Percentiles rank a stretch among this genome's conserved stretches.
phyloP scores from a whole-genome alignment of 2,888 invertebrate genomes.

The Epinotia demarniana region DNA sequence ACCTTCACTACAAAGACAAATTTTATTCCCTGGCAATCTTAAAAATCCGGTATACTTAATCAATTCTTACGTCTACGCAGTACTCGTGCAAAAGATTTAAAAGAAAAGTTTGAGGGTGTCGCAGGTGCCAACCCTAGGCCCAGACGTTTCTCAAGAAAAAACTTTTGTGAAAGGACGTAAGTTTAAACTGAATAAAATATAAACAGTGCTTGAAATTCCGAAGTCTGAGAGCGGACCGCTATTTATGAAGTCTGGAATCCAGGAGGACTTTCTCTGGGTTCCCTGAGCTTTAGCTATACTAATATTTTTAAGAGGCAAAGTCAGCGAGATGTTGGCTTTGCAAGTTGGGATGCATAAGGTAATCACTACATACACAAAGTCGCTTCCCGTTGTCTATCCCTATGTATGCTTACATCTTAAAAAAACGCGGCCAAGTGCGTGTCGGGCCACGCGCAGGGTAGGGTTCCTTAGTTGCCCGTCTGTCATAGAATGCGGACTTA shows the following conservation, averaged over 20 bases:
- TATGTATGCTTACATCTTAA: too few relatives aligned
- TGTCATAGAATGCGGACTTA: too few relatives aligned
- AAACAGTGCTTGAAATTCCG: constrained; percentile 32
- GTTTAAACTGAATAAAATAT: constrained; percentile 42
- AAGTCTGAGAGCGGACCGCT: constrained; percentile 23
- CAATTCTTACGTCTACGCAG: not conserved
- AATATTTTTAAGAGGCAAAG: too few relatives aligned
- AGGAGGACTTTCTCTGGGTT: not conserved
- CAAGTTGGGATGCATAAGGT: too few relatives aligned
- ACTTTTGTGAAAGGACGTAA: constrained; percentile 27
- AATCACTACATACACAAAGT: too few relatives aligned
- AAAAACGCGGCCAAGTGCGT: too few relatives aligned
- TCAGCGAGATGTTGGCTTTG: too few relatives aligned
- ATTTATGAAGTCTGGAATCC: constrained; percentile 18
- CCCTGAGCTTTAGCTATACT: not conserved
- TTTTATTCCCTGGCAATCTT: not conserved
- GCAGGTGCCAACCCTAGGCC: constrained; percentile 24
- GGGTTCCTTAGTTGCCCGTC: too few relatives aligned
- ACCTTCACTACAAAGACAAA: not conserved
- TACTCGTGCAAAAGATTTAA: not conserved
- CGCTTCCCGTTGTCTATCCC: too few relatives aligned
- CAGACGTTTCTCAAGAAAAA: constrained; percentile 23
- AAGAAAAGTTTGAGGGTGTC: not conserved
- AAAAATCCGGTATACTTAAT: not conserved
- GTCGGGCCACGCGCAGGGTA: too few relatives aligned